A percentile compares a stretch with the other conserved stretches of the same genome.
These are phyloP conservation scores for Vicugna pacos DNA, from an alignment of 2,113 vertebrate species.

Conservation along the genomic window DNA sequence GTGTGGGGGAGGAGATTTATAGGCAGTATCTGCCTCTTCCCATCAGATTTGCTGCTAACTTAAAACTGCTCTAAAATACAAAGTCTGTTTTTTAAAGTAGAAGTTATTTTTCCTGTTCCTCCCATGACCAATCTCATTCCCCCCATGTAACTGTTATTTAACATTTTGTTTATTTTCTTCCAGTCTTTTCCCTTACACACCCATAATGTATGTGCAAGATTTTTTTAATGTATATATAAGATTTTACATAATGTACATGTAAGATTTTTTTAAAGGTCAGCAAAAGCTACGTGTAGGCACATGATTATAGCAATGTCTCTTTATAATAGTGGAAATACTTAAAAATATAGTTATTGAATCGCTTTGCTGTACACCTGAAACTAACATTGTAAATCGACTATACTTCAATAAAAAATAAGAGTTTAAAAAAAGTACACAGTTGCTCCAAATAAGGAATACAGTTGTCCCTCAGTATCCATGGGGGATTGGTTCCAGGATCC, in stretches of 20 bases:
- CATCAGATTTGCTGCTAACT: not conserved
- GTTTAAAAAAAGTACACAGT: not conserved
- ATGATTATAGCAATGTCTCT: not conserved
- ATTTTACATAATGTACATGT: not conserved
- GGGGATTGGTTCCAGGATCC: not conserved
- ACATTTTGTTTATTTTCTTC: not conserved
- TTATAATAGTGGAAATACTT: conserved; percentile 20
- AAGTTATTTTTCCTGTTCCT: not conserved
- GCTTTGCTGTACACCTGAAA: too few relatives aligned
- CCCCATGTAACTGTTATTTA: not conserved
- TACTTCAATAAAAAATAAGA: too few relatives aligned
- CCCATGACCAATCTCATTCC: not conserved
- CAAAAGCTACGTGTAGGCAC: not conserved
- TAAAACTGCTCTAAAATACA: not conserved
- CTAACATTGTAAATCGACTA: too few relatives aligned
- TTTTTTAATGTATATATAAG: not conserved
- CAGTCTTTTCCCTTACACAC: not conserved
- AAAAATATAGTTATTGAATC: not conserved
- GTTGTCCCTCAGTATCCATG: not conserved
- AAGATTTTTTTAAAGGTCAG: not conserved
- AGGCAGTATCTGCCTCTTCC: not conserved
- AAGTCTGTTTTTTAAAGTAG: not conserved
- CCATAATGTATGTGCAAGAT: not conserved
- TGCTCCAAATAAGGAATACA: not conserved
- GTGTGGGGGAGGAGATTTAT: too few relatives aligned